A percentile compares a stretch with the other conserved stretches of the same genome.
phyloP scores from a whole-genome alignment of 2,888 invertebrate genomes.

The Phyllotreta striolata region DNA sequence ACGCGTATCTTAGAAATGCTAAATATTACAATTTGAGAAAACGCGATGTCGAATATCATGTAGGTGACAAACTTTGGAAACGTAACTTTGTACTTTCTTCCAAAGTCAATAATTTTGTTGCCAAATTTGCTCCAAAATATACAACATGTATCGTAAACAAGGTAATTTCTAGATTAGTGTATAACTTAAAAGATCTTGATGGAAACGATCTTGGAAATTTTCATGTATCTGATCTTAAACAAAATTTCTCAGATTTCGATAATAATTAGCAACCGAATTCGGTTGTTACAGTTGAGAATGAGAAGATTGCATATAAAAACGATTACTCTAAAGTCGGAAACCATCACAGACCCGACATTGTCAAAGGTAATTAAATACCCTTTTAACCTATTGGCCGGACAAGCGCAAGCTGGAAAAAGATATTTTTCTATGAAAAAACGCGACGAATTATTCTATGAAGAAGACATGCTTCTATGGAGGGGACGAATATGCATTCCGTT shows the following conservation, averaged over 20 bases:
- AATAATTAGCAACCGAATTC: no score
- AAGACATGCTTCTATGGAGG: conserved; percentile 36
- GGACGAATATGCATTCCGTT: conserved; percentile 27
- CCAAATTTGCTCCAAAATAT: conserved; percentile 42
- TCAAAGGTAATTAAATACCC: conserved; percentile 19
- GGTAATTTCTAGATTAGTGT: conserved; percentile 37
- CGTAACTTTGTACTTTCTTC: conserved; percentile 35
- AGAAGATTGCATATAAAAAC: no score
- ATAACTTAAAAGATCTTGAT: conserved; percentile 36
- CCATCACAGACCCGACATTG: not conserved
- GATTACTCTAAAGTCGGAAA: not conserved
- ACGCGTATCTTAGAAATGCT: conserved; percentile 32
- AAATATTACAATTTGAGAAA: conserved; percentile 41
- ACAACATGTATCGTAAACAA: conserved; percentile 39
- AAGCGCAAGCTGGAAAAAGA: conserved; percentile 21
- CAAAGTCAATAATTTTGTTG: conserved; percentile 35
- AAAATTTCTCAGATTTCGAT: conserved; percentile 13
- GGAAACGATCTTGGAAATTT: conserved; percentile 39
- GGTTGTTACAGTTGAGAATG: no score
- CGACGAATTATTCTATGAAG: conserved; percentile 38
- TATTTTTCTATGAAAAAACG: no score
- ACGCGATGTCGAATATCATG: conserved; percentile 33
- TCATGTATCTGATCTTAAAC: conserved; percentile 40
- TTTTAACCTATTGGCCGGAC: conserved; percentile 25
- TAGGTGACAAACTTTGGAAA: conserved; percentile 41